Percentiles rank a stretch among this genome's conserved stretches.
Evolutionary conservation across 2,113 vertebrate genomes (phyloP).

Genomic region (Chaenogobius annularis): DNA sequence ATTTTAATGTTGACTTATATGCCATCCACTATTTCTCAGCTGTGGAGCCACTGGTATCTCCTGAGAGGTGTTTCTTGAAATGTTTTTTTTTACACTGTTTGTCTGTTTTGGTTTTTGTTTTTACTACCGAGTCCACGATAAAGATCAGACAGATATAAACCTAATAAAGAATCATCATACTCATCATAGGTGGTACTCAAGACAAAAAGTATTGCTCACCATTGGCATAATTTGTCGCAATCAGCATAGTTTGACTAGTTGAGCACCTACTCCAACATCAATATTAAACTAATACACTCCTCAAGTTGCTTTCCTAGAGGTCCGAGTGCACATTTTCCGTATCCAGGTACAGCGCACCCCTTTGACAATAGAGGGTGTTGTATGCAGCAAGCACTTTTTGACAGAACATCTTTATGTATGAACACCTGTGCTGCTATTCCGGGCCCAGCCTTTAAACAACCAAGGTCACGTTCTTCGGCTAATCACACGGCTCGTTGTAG

Average conservation of each 20-base stretch:
- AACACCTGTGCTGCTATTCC: constrained; percentile 70
- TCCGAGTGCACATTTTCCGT: constrained; percentile 8
- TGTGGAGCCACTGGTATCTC: too few relatives aligned
- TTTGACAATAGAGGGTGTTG: constrained; percentile 18
- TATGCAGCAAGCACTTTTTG: constrained; percentile 33
- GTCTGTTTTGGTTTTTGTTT: too few relatives aligned
- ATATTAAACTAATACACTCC: neutral
- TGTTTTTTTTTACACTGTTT: too few relatives aligned
- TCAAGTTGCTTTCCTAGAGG: neutral
- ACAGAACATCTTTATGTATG: constrained; percentile 70
- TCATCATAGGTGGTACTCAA: too few relatives aligned
- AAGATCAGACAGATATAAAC: too few relatives aligned
- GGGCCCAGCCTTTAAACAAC: constrained; percentile 30
- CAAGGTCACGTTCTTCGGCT: constrained; percentile 48
- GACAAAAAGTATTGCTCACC: neutral
- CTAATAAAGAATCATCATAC: too few relatives aligned
- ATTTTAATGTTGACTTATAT: too few relatives aligned
- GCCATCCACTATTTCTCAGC: too few relatives aligned
- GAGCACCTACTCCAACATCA: neutral
- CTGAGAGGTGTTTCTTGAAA: too few relatives aligned
- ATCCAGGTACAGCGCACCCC: constrained; percentile 1
- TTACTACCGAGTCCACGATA: too few relatives aligned
- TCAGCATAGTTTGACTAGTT: neutral
- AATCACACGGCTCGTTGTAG: constrained; percentile 28
- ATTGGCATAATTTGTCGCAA: neutral